Evolutionary conservation across 2,888 invertebrate genomes (phyloP).

Genomic region (Cotesia congregata): DNA sequence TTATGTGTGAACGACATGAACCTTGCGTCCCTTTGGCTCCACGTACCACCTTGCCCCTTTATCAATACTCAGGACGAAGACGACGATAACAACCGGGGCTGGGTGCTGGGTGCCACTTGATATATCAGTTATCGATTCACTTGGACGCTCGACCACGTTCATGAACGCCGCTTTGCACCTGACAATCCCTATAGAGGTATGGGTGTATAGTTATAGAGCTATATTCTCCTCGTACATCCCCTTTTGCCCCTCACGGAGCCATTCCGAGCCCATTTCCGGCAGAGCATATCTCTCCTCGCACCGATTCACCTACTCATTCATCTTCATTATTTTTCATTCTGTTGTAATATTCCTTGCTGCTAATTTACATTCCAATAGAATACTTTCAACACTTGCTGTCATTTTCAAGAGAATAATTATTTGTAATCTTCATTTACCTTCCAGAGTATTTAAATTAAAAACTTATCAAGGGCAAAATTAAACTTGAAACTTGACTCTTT

Average conservation of each 20-base stretch:
- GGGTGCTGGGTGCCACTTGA: conserved; percentile 13
- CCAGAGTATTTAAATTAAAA: too few species aligned
- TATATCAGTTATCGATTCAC: conserved; percentile 43
- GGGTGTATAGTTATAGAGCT: too few species aligned
- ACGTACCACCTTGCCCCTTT: conserved; percentile 31
- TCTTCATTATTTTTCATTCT: neutral
- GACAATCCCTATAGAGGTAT: conserved; percentile 23
- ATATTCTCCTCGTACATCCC: neutral
- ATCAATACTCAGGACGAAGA: conserved; percentile 36
- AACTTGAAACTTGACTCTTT: too few species aligned
- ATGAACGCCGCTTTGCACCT: conserved; percentile 28
- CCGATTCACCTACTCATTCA: neutral
- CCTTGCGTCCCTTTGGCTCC: conserved; percentile 18
- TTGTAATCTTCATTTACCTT: too few species aligned
- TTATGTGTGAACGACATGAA: conserved; percentile 58
- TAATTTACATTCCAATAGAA: too few species aligned
- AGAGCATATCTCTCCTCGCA: neutral
- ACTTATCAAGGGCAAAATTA: too few species aligned
- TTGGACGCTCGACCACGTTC: conserved; percentile 35
- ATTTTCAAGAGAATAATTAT: too few species aligned
- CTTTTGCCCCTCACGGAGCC: neutral
- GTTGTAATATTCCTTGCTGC: too few species aligned
- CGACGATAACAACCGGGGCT: conserved; percentile 21
- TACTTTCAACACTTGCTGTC: too few species aligned
- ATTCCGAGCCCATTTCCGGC: neutral